phyloP scores from a whole-genome alignment of 2,113 vertebrate genomes.

The Rhinolophus sinicus region DNA sequence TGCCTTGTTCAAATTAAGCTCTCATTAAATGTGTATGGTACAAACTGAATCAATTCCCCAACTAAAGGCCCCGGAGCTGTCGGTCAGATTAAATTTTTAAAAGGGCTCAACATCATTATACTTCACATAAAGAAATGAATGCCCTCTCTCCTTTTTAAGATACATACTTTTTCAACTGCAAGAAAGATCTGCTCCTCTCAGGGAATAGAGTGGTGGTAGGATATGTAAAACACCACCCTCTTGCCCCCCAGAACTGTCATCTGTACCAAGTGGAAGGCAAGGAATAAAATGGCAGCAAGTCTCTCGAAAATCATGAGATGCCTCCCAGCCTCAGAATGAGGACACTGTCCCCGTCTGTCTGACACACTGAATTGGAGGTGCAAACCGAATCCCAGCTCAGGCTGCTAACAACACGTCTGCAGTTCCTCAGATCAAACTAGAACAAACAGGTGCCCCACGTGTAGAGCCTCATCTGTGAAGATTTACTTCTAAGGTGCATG shows the following conservation, averaged over 20 bases:
- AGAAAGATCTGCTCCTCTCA: background rate
- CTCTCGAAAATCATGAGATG: background rate
- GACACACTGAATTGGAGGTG: background rate
- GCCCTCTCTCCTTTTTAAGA: background rate
- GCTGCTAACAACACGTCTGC: background rate
- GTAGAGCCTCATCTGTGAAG: background rate
- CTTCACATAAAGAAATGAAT: background rate
- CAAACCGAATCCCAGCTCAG: slow-evolving; percentile 13
- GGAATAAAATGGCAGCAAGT: background rate
- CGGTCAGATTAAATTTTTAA: background rate
- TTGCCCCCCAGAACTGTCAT: background rate
- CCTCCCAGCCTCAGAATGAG: background rate
- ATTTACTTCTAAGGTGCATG: background rate
- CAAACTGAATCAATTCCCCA: background rate
- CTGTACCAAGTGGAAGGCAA: background rate
- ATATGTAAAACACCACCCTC: too few relatives aligned
- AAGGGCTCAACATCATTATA: background rate
- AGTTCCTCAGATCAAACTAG: background rate
- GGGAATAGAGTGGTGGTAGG: too few relatives aligned
- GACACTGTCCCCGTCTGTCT: background rate
- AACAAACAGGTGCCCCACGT: background rate
- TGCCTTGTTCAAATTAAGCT: background rate
- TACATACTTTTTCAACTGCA: background rate
- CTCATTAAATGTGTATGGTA: background rate
- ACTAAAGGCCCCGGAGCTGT: background rate